Evolutionary conservation across 2,797 vertebrate species (phyloP), one percentile per base, ranked within the genome.

Genomic region (Salarias fasciatus): DNA sequence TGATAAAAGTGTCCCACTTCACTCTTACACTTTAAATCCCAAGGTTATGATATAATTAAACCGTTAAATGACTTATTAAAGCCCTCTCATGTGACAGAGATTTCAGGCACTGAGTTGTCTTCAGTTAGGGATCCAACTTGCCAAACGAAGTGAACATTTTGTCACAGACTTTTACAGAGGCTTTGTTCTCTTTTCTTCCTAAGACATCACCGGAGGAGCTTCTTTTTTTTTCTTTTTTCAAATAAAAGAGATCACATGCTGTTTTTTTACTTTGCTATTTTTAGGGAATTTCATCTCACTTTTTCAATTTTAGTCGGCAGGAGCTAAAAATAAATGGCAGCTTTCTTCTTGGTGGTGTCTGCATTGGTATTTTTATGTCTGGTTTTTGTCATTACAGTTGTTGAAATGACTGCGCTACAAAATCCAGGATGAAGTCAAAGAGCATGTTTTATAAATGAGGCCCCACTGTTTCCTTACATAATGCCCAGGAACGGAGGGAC

Each of bases 391-490:
- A 54, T 69, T 55, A 36, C 42, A 37, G 43, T n/a, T n/a, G n/a
- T n/a, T n/a, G n/a, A n/a, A n/a, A n/a, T n/a, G n/a, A n/a, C n/a
- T n/a, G n/a, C n/a, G n/a, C n/a, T n/a, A n/a, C n/a, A n/a, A n/a
- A n/a, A 72, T 55, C 50, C 58, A 72, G 78, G 51, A 43, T 36
- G 12, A 55, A 74, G 55, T 79, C 62, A 53, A 43, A 51, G 51
- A 53, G 15, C 68, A 51, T 66, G 42, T 62, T 63, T 69, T 55
- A 53, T 54, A 80, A 74, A 79, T 49, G 57, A 62, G 35, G 58
- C 10, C 41, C 41, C 50, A 4, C 55, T 63, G 79, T 80, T 57
- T 78, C 62, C 63, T 85, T 84, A 71, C 63, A 79, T 81, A 86
- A 84, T 79, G 47, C 63, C 42, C 52, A 68, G 73, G 61, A 80